phyloP scores from a whole-genome alignment of 2,797 vertebrate species.

The Sardinella longiceps region DNA sequence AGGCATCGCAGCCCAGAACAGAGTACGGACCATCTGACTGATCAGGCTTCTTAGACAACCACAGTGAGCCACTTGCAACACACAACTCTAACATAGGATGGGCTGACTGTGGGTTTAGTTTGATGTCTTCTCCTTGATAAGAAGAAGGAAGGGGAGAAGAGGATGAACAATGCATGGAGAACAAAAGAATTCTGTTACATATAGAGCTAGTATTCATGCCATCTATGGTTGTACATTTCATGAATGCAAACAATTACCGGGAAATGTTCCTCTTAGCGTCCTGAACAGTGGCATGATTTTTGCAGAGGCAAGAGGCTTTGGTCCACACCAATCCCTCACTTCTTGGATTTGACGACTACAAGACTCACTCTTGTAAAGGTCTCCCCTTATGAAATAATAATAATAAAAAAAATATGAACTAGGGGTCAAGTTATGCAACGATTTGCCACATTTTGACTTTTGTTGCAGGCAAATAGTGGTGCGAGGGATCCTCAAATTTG shows the following conservation, averaged over 20 bases:
- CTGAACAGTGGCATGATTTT: constrained; percentile 36
- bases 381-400: constrained; percentile 28
- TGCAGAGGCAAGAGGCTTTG: constrained; percentile 18
- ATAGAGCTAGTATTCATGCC: background rate
- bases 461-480: background rate
- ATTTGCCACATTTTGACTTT: background rate
- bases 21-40: constrained; percentile 12
- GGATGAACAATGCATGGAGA: background rate
- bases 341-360: constrained; percentile 33
- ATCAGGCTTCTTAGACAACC: background rate
- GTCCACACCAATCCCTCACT: background rate
- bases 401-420: background rate
- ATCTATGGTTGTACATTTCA: background rate
- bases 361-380: constrained; percentile 27
- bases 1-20: constrained; percentile 31
- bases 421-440: background rate
- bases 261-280: constrained; percentile 29
- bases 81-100: constrained; percentile 38
- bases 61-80: constrained; percentile 33
- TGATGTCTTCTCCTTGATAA: constrained; percentile 40
- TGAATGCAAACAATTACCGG: constrained; percentile 26
- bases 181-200: background rate
- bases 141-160: no score
- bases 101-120: constrained; percentile 30
- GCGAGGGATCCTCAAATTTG: background rate